Conservation (phyloP, 2,888 invertebrate species). For the Aphrophora alni region DNA sequence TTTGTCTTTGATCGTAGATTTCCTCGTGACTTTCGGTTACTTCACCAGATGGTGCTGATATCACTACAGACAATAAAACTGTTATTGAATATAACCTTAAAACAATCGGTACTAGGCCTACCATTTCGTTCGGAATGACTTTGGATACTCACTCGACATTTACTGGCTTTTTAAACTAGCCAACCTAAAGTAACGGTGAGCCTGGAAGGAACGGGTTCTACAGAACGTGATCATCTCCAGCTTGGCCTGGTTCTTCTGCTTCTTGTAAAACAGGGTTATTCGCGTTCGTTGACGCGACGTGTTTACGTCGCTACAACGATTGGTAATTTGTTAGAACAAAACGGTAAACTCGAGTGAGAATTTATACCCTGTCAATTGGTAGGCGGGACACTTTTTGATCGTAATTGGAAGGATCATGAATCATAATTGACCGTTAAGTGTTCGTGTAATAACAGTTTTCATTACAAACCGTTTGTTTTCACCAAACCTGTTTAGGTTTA, state of each 20-base stretch:
- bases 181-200: neutral
- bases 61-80: neutral
- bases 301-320: neutral
- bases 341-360: neutral
- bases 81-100: neutral
- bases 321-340: neutral
- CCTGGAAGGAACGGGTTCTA: neutral
- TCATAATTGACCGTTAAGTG: neutral
- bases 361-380: neutral
- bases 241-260: neutral
- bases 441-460: neutral
- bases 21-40: neutral
- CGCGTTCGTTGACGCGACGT: neutral
- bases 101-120: neutral
- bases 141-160: neutral
- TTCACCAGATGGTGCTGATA: neutral
- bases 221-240: neutral
- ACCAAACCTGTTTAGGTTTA: neutral
- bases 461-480: neutral
- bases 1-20: constrained; percentile 77
- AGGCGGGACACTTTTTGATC: neutral
- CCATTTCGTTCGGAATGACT: neutral
- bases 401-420: neutral
- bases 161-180: constrained; percentile 2
- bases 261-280: neutral